Conservation (phyloP, 2,113 vertebrate genomes). For the Aix galericulata region DNA sequence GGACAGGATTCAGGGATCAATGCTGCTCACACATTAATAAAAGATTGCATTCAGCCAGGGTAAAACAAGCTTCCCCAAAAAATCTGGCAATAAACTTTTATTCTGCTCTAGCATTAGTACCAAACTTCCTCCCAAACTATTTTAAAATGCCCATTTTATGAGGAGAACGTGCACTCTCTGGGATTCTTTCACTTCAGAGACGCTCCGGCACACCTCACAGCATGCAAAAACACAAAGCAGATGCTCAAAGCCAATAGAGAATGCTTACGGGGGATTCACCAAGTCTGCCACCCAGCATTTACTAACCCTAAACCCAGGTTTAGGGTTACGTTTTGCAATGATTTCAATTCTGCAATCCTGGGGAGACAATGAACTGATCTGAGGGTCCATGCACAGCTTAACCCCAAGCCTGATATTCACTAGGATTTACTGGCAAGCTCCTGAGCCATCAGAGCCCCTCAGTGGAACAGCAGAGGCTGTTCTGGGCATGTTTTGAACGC, state of each 20-base stretch:
- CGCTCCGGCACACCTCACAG: neutral
- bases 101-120: neutral
- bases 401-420: neutral
- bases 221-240: neutral
- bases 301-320: neutral
- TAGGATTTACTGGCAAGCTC: neutral
- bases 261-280: neutral
- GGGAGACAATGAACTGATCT: neutral
- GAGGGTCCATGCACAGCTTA: neutral
- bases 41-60: neutral
- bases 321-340: neutral
- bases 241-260: neutral
- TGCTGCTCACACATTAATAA: neutral
- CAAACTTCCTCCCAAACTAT: neutral
- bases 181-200: neutral
- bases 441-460: neutral
- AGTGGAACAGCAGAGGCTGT: neutral
- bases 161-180: neutral
- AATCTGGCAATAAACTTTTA: neutral
- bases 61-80: neutral
- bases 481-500: neutral
- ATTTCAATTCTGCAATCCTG: neutral
- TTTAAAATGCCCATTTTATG: neutral
- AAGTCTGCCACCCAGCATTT: neutral
- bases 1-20: neutral